Conservation (phyloP, 2,113 vertebrate genomes). For the Spilogale gracilis region DNA sequence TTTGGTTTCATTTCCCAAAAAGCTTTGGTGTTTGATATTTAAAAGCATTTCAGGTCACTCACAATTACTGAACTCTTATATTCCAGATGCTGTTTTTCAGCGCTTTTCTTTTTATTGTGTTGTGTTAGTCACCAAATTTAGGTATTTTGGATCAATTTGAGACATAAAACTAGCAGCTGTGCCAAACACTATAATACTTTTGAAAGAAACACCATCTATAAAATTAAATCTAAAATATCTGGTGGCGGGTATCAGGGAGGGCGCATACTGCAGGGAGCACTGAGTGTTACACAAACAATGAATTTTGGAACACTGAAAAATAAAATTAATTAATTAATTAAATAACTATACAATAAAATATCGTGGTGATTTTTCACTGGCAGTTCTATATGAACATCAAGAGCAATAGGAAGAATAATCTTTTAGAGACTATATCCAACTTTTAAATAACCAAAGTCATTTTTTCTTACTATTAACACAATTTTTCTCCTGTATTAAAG, state of each 20-base stretch:
- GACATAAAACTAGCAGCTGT: not conserved
- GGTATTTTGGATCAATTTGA: not conserved
- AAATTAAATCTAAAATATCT: not conserved
- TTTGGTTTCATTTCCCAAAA: not conserved
- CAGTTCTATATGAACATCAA: not conserved
- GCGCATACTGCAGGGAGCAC: too few relatives aligned
- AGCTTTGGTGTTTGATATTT: not conserved
- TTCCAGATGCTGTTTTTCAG: too few relatives aligned
- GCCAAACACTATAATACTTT: not conserved
- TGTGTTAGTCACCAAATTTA: not conserved
- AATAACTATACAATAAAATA: not conserved
- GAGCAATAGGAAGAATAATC: not conserved
- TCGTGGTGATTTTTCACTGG: not conserved
- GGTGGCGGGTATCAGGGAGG: too few relatives aligned
- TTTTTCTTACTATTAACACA: not conserved
- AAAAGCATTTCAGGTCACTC: not conserved
- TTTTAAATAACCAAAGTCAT: not conserved
- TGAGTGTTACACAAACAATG: too few relatives aligned
- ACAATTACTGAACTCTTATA: too few relatives aligned
- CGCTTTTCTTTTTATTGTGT: too few relatives aligned
- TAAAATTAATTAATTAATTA: too few relatives aligned
- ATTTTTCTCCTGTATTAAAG: not conserved
- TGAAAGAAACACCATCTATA: not conserved
- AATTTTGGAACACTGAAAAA: too few relatives aligned
- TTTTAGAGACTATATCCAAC: not conserved